Base-by-base conservation (phyloP, 2,888 invertebrate genomes). In the Lacanobia oleracea region DNA sequence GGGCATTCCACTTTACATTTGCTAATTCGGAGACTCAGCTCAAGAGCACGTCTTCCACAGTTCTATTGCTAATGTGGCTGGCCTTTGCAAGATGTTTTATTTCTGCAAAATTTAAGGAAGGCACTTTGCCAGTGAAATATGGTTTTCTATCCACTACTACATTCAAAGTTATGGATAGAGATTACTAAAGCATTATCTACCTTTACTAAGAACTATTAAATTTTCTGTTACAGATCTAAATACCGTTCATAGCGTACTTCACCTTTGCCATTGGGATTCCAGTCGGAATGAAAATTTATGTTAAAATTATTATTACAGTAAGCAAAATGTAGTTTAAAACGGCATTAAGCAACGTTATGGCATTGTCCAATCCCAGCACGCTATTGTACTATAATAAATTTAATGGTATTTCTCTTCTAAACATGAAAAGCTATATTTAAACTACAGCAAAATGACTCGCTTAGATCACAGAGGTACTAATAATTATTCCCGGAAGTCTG, bases 261-360 rank as follows among this genome's bases (percentile, higher is more conserved):
- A 75, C 61, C 56, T 76, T 61, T 75, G 56, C 33, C 56, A 8
- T 50, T 50, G 12, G 5, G 33, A 56, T 51, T 50, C 23, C 50
- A 67, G 68, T 12, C 8, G n/a, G n/a, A 67, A 76, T 23, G 16
- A 66, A 40, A 74, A 67, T 67, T 21, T 51, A 74, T 50, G 23
- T 37, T 67, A 43, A 56, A 78, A 27, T 71, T 65, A 65, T 37
- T 62, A 43, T 61, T 27, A 56, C 37, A 40, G 43, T 37, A 18
- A 43, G 21, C 27, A 54, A 78, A 78, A 60, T 53, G 53, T 60
- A 54, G 8, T 59, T 37, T 33, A 50, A 48, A n/a, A 56, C n/a
- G 16, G 27, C 23, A 51, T 50, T 54, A 45, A 43, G 1, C 18
- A 18, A 12, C 12, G 51, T 45, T 61, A 64, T 2, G 27, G 16